Evolutionary conservation across 1,140 invertebrate species (phyloP).

Genomic region (Dolichoris vasculosae): DNA sequence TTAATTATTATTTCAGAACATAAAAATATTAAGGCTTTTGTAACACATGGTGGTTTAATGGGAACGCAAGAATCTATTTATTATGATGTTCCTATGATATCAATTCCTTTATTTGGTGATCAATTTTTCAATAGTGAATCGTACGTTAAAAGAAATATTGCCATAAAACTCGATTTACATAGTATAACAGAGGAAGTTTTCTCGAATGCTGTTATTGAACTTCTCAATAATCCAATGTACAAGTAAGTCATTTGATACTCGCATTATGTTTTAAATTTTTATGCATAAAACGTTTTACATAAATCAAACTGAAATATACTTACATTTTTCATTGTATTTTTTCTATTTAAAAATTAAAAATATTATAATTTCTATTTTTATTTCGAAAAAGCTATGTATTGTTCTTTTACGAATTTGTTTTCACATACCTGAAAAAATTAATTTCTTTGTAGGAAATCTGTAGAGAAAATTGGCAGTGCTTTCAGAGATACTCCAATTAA

Average conservation of each 20-base stretch:
- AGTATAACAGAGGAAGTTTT: slow-evolving; percentile 67
- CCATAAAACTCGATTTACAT: slow-evolving; percentile 62
- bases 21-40: slow-evolving; percentile 80
- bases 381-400: neutral
- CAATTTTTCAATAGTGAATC: slow-evolving; percentile 15
- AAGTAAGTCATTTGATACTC: too few relatives aligned
- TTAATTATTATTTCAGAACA: slow-evolving; percentile 75
- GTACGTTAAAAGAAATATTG: slow-evolving; percentile 49
- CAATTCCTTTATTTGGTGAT: slow-evolving; percentile 29
- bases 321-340: too few relatives aligned
- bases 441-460: neutral
- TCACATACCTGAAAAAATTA: neutral
- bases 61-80: slow-evolving; percentile 77
- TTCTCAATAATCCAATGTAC: slow-evolving; percentile 67
- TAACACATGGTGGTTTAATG: slow-evolving; percentile 83
- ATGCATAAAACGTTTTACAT: too few relatives aligned
- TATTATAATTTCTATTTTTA: neutral
- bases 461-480: neutral
- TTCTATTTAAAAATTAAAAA: too few relatives aligned
- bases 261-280: too few relatives aligned
- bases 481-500: slow-evolving; percentile 59
- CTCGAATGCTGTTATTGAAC: slow-evolving; percentile 59
- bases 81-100: slow-evolving; percentile 28
- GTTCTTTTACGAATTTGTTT: too few relatives aligned
- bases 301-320: too few relatives aligned